Conservation (phyloP, 2,113 vertebrate genomes). For the Thinocorus orbignyianus region DNA sequence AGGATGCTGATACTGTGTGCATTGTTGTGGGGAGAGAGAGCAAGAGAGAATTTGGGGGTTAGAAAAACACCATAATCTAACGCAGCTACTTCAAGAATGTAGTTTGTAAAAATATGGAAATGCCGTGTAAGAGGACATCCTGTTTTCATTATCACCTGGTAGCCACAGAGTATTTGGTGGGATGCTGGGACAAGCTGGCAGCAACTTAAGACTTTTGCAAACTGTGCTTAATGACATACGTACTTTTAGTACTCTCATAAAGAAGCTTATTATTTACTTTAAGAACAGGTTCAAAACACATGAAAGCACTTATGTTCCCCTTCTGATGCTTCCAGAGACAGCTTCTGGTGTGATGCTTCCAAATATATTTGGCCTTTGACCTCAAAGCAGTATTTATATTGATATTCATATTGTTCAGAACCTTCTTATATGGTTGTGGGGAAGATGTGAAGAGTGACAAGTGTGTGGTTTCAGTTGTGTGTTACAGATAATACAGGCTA, state of each 20-base stretch:
- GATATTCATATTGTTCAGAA: not conserved
- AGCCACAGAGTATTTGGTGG: not conserved
- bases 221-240: not conserved
- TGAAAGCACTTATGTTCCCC: not conserved
- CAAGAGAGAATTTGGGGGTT: not conserved
- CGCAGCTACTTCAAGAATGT: not conserved
- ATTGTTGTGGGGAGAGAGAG: accelerated
- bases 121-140: not conserved
- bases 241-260: not conserved
- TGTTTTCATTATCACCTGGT: not conserved
- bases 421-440: not conserved
- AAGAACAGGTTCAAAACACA: not conserved
- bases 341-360: not conserved
- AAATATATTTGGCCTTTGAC: not conserved
- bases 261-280: not conserved
- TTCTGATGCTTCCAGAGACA: not conserved
- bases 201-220: not conserved
- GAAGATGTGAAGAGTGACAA: not conserved
- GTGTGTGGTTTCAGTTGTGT: not conserved
- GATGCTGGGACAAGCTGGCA: not conserved
- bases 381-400: not conserved
- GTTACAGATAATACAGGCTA: not conserved
- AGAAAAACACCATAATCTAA: not conserved
- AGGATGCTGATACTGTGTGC: not conserved
- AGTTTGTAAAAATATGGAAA: not conserved